These are phyloP conservation scores for Romanogobio albipinnatus DNA, from an alignment of 2,113 vertebrate genomes.

Conservation along the genomic window DNA sequence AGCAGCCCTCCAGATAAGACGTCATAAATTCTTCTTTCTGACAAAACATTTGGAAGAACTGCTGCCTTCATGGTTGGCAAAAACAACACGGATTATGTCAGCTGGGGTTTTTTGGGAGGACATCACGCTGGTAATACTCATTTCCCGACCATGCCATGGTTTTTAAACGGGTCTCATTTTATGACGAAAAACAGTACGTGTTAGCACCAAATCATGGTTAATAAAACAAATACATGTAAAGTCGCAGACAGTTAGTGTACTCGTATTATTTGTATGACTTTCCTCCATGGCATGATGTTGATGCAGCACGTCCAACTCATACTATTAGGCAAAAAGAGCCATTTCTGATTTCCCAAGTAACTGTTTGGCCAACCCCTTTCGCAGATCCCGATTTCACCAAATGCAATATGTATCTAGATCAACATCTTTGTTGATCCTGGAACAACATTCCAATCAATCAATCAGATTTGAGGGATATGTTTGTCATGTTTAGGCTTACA, in stretches of 20 bases:
- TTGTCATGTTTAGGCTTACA: no score
- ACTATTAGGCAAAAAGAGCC: background rate
- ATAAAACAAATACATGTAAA: background rate
- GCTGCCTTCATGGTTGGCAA: background rate
- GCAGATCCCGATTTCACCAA: background rate
- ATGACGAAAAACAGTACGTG: background rate
- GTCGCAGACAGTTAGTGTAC: background rate
- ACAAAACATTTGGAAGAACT: slow-evolving; percentile 9
- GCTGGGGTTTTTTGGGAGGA: background rate
- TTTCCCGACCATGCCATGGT: background rate
- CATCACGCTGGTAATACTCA: background rate
- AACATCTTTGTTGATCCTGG: no score
- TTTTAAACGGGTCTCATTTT: background rate
- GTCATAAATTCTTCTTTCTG: background rate
- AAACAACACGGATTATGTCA: slow-evolving; percentile 26
- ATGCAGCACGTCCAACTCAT: background rate
- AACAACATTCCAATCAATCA: no score
- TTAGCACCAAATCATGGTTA: background rate
- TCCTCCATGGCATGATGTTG: background rate
- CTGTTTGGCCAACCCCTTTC: slow-evolving; percentile 33
- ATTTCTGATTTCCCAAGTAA: slow-evolving; percentile 11
- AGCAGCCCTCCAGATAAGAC: slow-evolving; percentile 10
- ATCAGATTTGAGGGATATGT: no score
- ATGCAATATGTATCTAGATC: no score
- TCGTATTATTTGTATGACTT: background rate